Evolutionary conservation across 2,888 invertebrate species (phyloP).

Genomic region (Cephus runcator): DNA sequence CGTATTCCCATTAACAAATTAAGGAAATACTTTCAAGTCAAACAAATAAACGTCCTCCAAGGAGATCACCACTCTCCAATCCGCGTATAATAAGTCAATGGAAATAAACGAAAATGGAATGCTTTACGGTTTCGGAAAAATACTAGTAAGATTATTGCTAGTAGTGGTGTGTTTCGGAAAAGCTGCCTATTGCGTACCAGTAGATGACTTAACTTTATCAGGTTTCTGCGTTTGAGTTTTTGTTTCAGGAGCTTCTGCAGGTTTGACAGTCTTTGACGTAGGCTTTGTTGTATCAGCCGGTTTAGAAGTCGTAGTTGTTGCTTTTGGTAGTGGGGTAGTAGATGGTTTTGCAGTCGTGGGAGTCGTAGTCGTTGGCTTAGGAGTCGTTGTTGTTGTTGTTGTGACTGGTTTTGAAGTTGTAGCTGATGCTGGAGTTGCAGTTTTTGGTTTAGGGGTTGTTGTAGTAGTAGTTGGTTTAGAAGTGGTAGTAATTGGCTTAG

Average conservation of each 20-base stretch:
- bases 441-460: constrained; percentile 9
- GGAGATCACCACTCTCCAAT: not conserved
- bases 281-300: constrained; percentile 11
- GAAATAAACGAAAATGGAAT: not conserved
- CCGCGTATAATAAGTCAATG: not conserved
- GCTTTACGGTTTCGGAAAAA: not conserved
- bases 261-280: constrained; percentile 31
- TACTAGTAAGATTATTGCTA: not conserved
- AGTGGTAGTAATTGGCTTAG: not conserved
- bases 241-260: constrained; percentile 21
- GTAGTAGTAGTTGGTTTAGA: constrained; percentile 21
- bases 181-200: constrained; percentile 63
- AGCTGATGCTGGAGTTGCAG: constrained; percentile 30
- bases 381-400: constrained; percentile 25
- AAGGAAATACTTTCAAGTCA: not conserved
- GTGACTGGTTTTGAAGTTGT: constrained; percentile 37
- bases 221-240: constrained; percentile 37
- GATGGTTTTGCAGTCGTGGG: constrained; percentile 13
- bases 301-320: not conserved
- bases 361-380: constrained; percentile 17
- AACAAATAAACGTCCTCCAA: not conserved
- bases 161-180: not conserved
- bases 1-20: not conserved
- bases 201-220: constrained; percentile 65
- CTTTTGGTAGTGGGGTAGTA: constrained; percentile 3